Base-by-base conservation (phyloP, 2,797 vertebrate species). In the Karalla daura region DNA sequence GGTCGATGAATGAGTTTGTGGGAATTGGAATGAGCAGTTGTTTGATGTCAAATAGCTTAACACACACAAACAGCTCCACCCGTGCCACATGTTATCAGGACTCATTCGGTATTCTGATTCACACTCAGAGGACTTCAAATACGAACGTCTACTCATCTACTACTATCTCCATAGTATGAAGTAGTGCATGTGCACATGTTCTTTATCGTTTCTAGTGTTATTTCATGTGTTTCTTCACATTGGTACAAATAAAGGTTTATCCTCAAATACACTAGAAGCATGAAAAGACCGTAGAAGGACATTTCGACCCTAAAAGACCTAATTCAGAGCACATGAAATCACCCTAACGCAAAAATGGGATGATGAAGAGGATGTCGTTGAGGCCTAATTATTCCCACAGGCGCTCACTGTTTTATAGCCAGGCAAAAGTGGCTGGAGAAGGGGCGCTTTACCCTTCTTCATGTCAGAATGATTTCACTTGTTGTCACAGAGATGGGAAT, bases 401-500 rank as follows among this genome's bases (percentile, higher is more conserved):
- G 18, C 37, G 25, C 59, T 39, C 14, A 21, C 20, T 32, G 36
- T 36, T 23, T 68, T 51, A 32, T 62, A 24, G 63, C 28, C 40
- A 15, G 20, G 20, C 15, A 23, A 63, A 36, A 56, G 33, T 49
- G 47, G 12, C 46, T 30, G 49, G 53, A 60, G 40, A 60, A 28
- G 25, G 27, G 47, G 63, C 4, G 5, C 20, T 62, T 50, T 23
- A 41, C n/a, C 52, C 20, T 3, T 40, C 37, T 11, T 4, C 24
- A 43, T 33, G 45, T 58, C 44, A 63, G 59, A 78, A 68, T 61
- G 76, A 74, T 73, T 80, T 63, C 63, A 69, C 64, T 80, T 81
- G 67, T 86, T 73, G 50, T 70, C 58, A 21, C 21, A 33, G 27
- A 64, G 50, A 82, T 53, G 74, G 59, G 82, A 81, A 85, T 82